These are phyloP conservation scores for Galleria mellonella DNA, from an alignment of 1,140 invertebrate genomes.

Conservation along the genomic window DNA sequence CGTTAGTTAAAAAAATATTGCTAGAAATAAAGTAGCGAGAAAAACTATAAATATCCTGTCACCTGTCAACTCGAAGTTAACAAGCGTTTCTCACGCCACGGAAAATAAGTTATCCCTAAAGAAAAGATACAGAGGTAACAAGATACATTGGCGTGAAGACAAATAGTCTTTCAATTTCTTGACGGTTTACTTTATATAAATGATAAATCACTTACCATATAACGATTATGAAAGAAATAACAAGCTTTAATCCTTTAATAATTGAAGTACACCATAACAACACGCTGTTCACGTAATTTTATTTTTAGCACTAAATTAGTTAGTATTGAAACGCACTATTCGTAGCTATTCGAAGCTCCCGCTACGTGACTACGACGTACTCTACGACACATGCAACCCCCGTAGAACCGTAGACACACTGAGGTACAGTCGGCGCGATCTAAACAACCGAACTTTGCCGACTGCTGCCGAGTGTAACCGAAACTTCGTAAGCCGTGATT, in stretches of 20 bases:
- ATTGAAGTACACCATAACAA: conserved; percentile 32
- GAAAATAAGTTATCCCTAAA: conserved; percentile 9
- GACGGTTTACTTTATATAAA: too few species aligned
- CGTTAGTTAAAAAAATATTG: too few species aligned
- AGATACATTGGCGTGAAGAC: conserved; percentile 10
- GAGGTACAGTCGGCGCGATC: conserved; percentile 42
- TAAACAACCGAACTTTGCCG: conserved; percentile 40
- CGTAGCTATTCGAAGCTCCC: conserved; percentile 25
- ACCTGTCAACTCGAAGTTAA: conserved; percentile 17
- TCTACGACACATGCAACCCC: conserved; percentile 38
- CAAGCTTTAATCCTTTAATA: conserved; percentile 31
- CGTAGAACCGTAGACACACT: conserved; percentile 49
- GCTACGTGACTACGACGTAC: conserved; percentile 34
- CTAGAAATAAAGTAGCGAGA: conserved; percentile 3
- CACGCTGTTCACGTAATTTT: conserved; percentile 24
- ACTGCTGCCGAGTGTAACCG: conserved; percentile 40
- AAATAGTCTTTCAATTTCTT: neutral
- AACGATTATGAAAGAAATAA: conserved; percentile 29
- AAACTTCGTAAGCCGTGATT: conserved; percentile 61
- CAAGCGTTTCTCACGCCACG: conserved; percentile 11
- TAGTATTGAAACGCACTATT: conserved; percentile 12
- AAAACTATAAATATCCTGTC: conserved; percentile 14
- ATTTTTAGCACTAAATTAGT: conserved; percentile 17
- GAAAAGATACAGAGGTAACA: conserved; percentile 12
- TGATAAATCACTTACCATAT: conserved; percentile 43